Evolutionary conservation across 2,113 vertebrate genomes (phyloP), one percentile per base, ranked within the genome.

Genomic region (Crotalus horridus): DNA sequence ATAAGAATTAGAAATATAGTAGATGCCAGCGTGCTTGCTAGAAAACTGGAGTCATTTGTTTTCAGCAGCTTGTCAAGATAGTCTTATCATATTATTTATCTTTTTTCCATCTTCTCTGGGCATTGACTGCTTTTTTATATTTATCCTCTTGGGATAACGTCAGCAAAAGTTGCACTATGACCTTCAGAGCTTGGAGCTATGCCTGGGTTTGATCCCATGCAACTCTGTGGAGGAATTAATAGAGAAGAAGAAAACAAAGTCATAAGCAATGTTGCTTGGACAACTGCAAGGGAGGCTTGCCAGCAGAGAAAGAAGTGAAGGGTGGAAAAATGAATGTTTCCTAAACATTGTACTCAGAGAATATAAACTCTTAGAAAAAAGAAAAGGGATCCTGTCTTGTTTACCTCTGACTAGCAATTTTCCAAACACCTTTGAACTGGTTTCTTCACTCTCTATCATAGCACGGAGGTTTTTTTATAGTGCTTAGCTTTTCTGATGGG

Each of bases 291-390:
- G 55, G 48, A 86, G 69, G 46, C n/a, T 86, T 85, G 54, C 59
- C 46, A 87, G 20, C 86, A 20, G 10, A 43, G 46, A 33, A 55
- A 74, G 33, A 43, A 88, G 54, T 55, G 58, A 29, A 89, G 51
- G 43, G 55, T 54, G 56, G 26, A 54, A 85, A 53, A 89, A 48
- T 59, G 81, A 26, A 15, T 91, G 56, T 93, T 93, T 93, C 74
- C 69, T 91, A 91, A 93, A 89, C 91, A 93, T 48, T 54, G 15
- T 39, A n/a, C 33, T 55, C 87, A 89, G 64, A 69, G 64, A 54
- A 26, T 1, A 39, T 85, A 8, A 64, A 26, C n/a, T 54, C 54
- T 85, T 88, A 53, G 15, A 43, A 85, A 26, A 61, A 74, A 17
- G 51, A 86, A 89, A 81, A 89, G 17, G 26, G 10, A 46, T 24